Percentiles rank a stretch among this genome's conserved stretches.
phyloP scores from a whole-genome alignment of 2,113 vertebrate genomes.

The Sapajus apella region DNA sequence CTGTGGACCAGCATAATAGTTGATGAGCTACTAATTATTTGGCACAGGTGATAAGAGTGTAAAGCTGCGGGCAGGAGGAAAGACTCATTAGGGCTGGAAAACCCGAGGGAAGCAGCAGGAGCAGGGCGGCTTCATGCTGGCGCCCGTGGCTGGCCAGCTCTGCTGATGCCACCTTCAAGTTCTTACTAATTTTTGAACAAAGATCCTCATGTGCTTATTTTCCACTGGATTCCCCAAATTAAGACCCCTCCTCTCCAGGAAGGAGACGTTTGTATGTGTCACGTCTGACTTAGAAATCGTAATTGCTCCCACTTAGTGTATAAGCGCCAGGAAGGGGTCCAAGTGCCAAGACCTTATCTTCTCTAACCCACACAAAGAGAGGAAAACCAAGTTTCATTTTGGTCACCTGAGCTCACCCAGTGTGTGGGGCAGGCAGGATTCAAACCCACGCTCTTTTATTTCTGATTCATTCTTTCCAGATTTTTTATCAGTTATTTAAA shows the following conservation, averaged over 20 bases:
- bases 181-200: not conserved
- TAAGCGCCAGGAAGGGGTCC: not conserved
- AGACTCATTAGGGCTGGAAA: not conserved
- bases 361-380: not conserved
- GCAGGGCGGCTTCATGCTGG: not conserved
- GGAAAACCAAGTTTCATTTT: not conserved
- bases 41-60: not conserved
- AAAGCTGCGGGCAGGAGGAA: not conserved
- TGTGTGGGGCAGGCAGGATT: not conserved
- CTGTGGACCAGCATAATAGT: not conserved
- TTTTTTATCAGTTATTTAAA: not conserved
- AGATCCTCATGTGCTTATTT: not conserved
- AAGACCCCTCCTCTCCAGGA: not conserved
- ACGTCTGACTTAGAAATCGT: not conserved
- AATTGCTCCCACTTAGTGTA: not conserved
- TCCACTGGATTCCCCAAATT: not conserved
- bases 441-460: not conserved
- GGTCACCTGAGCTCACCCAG: not conserved
- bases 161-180: not conserved
- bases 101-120: not conserved
- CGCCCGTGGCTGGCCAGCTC: not conserved
- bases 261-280: not conserved
- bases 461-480: not conserved
- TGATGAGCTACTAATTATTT: not conserved
- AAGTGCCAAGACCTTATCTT: not conserved